Conservation (phyloP, 2,113 vertebrate genomes). For the Eira barbara region DNA sequence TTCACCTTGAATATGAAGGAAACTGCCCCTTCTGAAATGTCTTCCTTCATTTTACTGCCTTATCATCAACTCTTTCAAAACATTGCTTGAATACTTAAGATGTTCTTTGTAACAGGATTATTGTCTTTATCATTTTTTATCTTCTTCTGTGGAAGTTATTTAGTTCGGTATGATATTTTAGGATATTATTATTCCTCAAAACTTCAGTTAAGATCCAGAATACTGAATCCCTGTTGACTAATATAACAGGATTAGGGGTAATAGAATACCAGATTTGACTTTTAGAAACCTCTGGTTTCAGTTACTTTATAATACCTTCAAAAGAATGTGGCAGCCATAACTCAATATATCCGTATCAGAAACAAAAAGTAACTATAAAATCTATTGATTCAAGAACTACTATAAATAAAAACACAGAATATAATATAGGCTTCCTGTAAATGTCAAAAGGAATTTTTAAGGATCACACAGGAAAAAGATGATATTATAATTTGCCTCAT, state of each 20-base stretch:
- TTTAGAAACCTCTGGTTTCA: neutral
- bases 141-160: neutral
- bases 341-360: neutral
- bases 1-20: neutral
- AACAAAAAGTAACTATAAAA: neutral
- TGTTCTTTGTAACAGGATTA: slow-evolving; percentile 4
- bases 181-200: slow-evolving; percentile 24
- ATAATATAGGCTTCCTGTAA: neutral
- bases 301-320: neutral
- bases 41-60: slow-evolving; percentile 1
- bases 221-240: neutral
- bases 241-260: neutral
- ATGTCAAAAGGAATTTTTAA: neutral
- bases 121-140: slow-evolving; percentile 1
- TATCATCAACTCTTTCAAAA: slow-evolving; percentile 10
- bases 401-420: slow-evolving; percentile 1
- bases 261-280: slow-evolving; percentile 19
- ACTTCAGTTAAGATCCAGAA: neutral
- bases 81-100: neutral
- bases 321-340: neutral
- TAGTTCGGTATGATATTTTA: neutral
- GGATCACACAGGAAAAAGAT: neutral
- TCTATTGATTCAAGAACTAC: neutral
- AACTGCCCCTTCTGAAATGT: neutral
- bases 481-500: neutral